A percentile compares a stretch with the other conserved stretches of the same genome.
Conservation (phyloP, 1,140 invertebrate species). For the Metopolophium dirhodum region DNA sequence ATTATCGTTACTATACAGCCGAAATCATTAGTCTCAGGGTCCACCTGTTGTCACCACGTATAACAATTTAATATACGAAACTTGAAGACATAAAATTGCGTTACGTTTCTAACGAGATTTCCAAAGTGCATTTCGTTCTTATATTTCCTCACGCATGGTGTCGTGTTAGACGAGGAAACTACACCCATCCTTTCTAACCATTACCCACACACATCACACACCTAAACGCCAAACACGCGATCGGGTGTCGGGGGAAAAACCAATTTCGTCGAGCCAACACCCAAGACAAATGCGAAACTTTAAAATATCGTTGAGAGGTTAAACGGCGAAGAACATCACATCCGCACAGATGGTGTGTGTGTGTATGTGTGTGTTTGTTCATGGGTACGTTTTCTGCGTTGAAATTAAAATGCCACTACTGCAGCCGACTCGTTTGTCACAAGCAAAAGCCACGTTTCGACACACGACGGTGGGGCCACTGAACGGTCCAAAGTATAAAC, state of each 20-base stretch:
- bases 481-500: neutral
- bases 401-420: conserved; percentile 30
- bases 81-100: neutral
- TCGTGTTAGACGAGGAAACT: neutral
- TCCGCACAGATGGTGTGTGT: neutral
- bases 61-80: neutral
- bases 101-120: neutral
- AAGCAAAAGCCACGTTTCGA: neutral
- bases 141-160: neutral
- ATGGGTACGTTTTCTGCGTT: neutral
- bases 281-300: conserved; percentile 35
- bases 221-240: neutral
- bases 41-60: neutral
- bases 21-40: neutral
- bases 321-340: neutral
- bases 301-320: conserved; percentile 27
- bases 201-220: neutral
- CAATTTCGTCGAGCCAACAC: conserved; percentile 6
- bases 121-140: neutral
- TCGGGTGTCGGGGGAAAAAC: neutral
- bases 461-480: neutral
- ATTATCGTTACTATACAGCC: neutral
- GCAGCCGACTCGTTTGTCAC: conserved; percentile 20
- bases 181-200: neutral
- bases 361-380: no score